phyloP scores from a whole-genome alignment of 1,140 invertebrate genomes.

The Pomacea maculata region DNA sequence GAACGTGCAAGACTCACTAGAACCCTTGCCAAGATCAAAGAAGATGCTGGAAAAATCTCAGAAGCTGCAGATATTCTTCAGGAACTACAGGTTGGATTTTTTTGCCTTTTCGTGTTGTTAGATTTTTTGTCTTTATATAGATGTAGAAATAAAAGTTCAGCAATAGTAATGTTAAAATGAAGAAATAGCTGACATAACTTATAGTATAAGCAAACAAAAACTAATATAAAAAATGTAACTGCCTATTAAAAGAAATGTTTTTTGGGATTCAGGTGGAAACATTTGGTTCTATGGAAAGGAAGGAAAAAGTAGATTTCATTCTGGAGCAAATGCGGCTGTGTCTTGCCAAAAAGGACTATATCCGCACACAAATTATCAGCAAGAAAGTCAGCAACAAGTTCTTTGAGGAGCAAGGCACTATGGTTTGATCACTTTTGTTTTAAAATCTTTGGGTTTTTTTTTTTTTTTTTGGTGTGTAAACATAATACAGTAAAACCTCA shows the following conservation, averaged over 20 bases:
- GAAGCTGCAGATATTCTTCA: slow-evolving; percentile 94
- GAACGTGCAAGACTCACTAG: slow-evolving; percentile 96
- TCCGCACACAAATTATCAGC: slow-evolving; percentile 97
- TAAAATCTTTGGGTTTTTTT: too few species aligned
- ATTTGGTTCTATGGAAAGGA: slow-evolving; percentile 98
- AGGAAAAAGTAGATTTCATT: slow-evolving; percentile 95
- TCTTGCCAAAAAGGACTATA: slow-evolving; percentile 94
- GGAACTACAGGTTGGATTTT: slow-evolving; percentile 81
- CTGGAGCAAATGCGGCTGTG: slow-evolving; percentile 99
- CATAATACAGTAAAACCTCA: too few species aligned
- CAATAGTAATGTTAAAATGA: too few species aligned
- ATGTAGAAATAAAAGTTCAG: too few species aligned
- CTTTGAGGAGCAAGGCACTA: slow-evolving; percentile 81
- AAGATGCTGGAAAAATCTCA: slow-evolving; percentile 86
- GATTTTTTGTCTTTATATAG: too few species aligned
- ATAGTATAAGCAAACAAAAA: too few species aligned
- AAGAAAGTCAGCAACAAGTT: slow-evolving; percentile 99
- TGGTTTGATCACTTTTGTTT: slow-evolving; percentile 62
- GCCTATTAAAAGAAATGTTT: too few species aligned
- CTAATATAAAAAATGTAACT: neutral
- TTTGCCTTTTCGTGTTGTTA: too few species aligned
- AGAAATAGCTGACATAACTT: too few species aligned
- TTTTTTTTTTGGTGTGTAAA: too few species aligned
- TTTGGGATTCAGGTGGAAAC: slow-evolving; percentile 81
- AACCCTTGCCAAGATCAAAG: slow-evolving; percentile 91